Percentiles rank a stretch among this genome's conserved stretches.
These are phyloP conservation scores for Prinia subflava DNA, from an alignment of 2,113 vertebrate genomes.

Conservation along the genomic window DNA sequence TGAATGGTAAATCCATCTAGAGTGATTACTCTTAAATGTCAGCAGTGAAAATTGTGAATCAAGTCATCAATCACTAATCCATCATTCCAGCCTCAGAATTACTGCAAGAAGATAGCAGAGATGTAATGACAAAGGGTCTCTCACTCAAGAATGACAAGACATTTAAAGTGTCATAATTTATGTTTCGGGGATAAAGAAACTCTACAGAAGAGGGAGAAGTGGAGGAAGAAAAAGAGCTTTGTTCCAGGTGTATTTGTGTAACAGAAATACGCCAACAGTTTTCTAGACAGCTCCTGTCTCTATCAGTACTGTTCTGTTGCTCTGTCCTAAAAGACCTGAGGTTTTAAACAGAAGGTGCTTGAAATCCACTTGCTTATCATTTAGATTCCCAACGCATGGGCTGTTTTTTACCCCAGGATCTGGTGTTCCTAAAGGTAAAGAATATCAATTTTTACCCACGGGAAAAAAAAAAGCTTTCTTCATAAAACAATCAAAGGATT, in stretches of 20 bases:
- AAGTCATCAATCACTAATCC: background rate
- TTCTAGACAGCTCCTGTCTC: background rate
- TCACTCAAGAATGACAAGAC: background rate
- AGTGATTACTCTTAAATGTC: background rate
- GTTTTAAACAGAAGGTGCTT: background rate
- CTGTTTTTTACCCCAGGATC: background rate
- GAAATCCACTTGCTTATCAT: background rate
- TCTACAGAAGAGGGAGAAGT: background rate
- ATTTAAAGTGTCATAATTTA: background rate
- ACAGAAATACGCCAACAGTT: background rate
- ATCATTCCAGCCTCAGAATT: background rate
- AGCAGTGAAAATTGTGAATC: background rate
- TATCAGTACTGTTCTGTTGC: background rate
- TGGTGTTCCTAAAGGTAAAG: background rate
- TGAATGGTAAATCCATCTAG: background rate
- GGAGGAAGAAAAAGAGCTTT: background rate
- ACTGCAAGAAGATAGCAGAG: background rate
- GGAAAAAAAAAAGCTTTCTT: background rate
- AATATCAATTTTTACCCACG: background rate
- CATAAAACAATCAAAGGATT: background rate
- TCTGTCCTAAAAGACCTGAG: background rate
- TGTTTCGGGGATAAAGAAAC: background rate
- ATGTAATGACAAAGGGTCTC: background rate
- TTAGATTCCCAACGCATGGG: background rate
- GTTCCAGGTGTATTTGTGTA: background rate